phyloP scores from a whole-genome alignment of 2,797 vertebrate genomes.

The Acomys russatus region DNA sequence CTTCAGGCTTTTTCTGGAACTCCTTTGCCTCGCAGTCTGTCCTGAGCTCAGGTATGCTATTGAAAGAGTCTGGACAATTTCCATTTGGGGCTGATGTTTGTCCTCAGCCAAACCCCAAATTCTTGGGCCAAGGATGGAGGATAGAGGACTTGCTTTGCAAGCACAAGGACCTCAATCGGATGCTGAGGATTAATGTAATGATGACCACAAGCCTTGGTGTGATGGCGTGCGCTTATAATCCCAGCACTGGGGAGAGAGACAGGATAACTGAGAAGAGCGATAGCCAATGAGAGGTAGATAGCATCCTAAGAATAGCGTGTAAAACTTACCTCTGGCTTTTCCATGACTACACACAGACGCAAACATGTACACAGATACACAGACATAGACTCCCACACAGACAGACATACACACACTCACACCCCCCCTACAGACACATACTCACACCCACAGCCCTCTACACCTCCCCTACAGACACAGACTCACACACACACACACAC shows the following conservation, averaged over 20 bases:
- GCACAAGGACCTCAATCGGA: neutral
- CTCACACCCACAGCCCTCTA: neutral
- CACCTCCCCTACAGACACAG: neutral
- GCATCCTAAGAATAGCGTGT: neutral
- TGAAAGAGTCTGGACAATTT: neutral
- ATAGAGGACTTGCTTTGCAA: neutral
- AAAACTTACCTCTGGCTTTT: neutral
- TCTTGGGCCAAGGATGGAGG: neutral
- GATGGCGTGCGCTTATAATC: neutral
- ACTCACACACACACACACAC: neutral
- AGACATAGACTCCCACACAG: neutral
- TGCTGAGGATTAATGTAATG: neutral
- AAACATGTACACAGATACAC: neutral
- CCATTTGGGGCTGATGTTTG: neutral
- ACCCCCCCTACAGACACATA: too few species aligned
- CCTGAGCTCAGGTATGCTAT: rapidly evolving
- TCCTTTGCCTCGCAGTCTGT: neutral
- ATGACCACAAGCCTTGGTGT: neutral
- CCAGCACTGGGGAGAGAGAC: neutral
- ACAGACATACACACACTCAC: neutral
- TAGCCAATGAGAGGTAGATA: neutral
- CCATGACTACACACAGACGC: neutral
- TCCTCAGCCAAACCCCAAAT: neutral
- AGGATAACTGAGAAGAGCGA: neutral
- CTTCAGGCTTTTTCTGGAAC: neutral